Conservation (phyloP, 2,888 invertebrate genomes). For the Tetramorium bicarinatum region DNA sequence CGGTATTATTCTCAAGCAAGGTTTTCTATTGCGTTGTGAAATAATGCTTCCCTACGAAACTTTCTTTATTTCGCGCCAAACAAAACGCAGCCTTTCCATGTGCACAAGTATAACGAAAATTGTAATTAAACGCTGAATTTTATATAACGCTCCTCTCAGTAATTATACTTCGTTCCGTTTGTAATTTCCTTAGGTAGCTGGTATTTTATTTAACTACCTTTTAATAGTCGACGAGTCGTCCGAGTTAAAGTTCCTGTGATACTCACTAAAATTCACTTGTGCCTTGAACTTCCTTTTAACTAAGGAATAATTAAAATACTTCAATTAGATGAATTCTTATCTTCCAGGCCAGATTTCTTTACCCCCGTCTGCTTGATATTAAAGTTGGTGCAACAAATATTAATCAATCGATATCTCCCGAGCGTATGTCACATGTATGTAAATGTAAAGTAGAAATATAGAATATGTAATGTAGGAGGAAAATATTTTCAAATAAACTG, state of each 20-base stretch:
- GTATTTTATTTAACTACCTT: constrained; percentile 58
- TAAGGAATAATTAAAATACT: constrained; percentile 73
- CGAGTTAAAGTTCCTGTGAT: constrained; percentile 52
- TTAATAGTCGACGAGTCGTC: constrained; percentile 56
- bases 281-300: constrained; percentile 58
- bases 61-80: background rate
- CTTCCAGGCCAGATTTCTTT: constrained; percentile 50
- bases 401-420: constrained; percentile 14
- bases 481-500: background rate
- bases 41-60: background rate
- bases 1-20: constrained; percentile 13
- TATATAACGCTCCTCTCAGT: constrained; percentile 47
- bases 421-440: background rate
- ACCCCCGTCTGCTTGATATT: constrained; percentile 18
- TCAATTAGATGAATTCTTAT: constrained; percentile 65
- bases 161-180: constrained; percentile 53
- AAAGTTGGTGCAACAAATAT: constrained; percentile 46
- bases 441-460: background rate
- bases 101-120: constrained; percentile 42
- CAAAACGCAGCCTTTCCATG: constrained; percentile 7
- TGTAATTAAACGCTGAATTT: constrained; percentile 55
- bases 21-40: constrained; percentile 17
- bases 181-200: constrained; percentile 54
- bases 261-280: constrained; percentile 60
- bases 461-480: background rate